phyloP scores from a whole-genome alignment of 1,140 invertebrate species.

The Drosophila leontia region DNA sequence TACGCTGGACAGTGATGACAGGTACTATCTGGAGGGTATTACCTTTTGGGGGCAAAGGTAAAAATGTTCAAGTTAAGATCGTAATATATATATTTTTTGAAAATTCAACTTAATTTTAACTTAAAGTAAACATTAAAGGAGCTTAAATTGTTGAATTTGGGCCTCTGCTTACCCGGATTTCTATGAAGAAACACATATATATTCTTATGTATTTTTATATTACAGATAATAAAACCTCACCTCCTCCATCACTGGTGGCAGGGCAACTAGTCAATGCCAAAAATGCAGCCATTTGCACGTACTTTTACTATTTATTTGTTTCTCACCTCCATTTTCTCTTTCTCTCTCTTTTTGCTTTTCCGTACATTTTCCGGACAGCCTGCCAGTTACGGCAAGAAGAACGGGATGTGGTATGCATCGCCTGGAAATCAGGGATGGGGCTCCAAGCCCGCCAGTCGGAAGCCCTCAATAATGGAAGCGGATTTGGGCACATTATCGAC shows the following conservation, averaged over 20 bases:
- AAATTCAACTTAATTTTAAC: background rate
- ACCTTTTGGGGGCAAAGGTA: background rate
- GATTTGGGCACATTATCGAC: slow-evolving; percentile 88
- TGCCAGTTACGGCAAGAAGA: slow-evolving; percentile 94
- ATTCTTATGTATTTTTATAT: background rate
- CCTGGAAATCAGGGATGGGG: slow-evolving; percentile 87
- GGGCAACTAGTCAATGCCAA: slow-evolving; percentile 32
- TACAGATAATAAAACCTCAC: background rate
- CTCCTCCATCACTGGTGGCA: slow-evolving; percentile 6
- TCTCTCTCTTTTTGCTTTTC: slow-evolving; percentile 13
- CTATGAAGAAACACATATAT: background rate
- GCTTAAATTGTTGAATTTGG: too few species aligned
- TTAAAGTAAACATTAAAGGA: too few species aligned
- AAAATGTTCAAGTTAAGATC: background rate
- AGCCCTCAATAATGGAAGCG: slow-evolving; percentile 91
- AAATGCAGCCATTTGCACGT: slow-evolving; percentile 59
- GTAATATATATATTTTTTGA: background rate
- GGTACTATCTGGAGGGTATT: background rate
- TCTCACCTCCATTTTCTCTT: slow-evolving; percentile 23
- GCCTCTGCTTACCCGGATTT: background rate
- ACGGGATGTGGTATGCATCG: slow-evolving; percentile 93
- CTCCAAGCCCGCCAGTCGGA: slow-evolving; percentile 87
- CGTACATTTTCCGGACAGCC: slow-evolving; percentile 86
- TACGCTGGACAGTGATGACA: background rate
- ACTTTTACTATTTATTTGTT: slow-evolving; percentile 74